Base-by-base conservation (phyloP, 2,113 vertebrate species). In the Notechis scutatus region DNA sequence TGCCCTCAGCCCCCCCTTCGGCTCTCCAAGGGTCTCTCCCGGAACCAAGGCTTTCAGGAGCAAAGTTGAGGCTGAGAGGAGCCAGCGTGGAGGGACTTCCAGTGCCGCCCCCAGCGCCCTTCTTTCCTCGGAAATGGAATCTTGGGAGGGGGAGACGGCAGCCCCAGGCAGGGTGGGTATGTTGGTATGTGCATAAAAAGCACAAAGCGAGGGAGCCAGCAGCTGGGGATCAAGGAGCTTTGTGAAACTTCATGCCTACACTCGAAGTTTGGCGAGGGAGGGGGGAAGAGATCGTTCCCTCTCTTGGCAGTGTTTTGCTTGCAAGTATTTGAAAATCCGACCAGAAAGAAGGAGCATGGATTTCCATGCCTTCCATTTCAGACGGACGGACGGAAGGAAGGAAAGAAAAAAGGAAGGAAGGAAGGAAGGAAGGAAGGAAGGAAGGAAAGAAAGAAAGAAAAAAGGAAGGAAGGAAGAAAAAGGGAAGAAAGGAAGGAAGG, bases 371-470 rank as follows among this genome's bases (percentile, higher is more conserved):
- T 69, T 69, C 12, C 26, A 14, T 59, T 59, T 10, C 23, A 12
- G 56, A 57, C 5, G 14, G 2, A 4, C 1, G 20, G n/a, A 3
- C 3, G 7, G 81, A 10, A 0, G 0, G 6, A 7, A 20, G 5
- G 15, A 20, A 39, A 20, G 7, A 42, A 42, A 4, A 3, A 42
- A 45, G 5, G 45, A 45, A 45, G 5, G 45, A 45, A 45, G 5
- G 45, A 45, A 45, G 5, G 5, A 45, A 45, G 1, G 45, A 5
- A 45, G 1, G 45, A 2, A 45, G 1, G 45, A 5, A 45, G 1
- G 45, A 5, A 45, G 5, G 2, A 5, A 45, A 5, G 5, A 5
- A 45, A 5, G 4, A 5, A 45, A 45, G 45, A 5, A 45, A 42
- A 3, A 42, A 42, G 2, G 3, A 42, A 42, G 42, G 42, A 42